phyloP scores from a whole-genome alignment of 2,888 invertebrate genomes.

The Resseliella maxima region DNA sequence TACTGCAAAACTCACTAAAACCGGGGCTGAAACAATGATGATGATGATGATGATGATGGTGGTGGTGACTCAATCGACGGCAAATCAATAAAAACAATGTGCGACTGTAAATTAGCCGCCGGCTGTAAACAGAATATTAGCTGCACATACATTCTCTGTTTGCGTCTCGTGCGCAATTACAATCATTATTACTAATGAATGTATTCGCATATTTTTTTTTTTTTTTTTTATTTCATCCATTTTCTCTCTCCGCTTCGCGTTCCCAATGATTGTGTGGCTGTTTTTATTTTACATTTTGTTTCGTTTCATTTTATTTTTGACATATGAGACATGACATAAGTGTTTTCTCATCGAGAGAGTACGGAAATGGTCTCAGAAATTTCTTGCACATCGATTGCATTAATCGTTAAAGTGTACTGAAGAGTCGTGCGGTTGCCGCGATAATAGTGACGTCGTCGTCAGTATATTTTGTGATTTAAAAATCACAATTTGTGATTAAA shows the following conservation, averaged over 20 bases:
- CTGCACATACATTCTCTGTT: constrained; percentile 42
- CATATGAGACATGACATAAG: constrained; percentile 32
- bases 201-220: constrained; percentile 37
- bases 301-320: background rate
- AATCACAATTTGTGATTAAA: no score
- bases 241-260: background rate
- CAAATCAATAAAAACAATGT: constrained; percentile 47
- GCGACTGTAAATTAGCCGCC: constrained; percentile 34
- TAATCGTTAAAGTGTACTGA: no score
- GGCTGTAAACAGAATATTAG: constrained; percentile 51
- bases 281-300: no score
- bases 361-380: constrained; percentile 3
- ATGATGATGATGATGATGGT: no score
- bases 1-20: background rate
- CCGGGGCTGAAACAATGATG: background rate
- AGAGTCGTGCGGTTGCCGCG: no score
- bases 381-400: background rate
- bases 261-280: constrained; percentile 7
- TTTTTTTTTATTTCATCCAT: no score
- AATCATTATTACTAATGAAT: constrained; percentile 51
- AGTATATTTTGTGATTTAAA: no score
- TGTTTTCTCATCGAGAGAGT: no score
- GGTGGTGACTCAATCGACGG: constrained; percentile 31
- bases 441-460: no score
- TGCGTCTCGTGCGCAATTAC: constrained; percentile 41